Evolutionary conservation across 1,140 invertebrate species (phyloP).

Genomic region (Megalopta genalis): DNA sequence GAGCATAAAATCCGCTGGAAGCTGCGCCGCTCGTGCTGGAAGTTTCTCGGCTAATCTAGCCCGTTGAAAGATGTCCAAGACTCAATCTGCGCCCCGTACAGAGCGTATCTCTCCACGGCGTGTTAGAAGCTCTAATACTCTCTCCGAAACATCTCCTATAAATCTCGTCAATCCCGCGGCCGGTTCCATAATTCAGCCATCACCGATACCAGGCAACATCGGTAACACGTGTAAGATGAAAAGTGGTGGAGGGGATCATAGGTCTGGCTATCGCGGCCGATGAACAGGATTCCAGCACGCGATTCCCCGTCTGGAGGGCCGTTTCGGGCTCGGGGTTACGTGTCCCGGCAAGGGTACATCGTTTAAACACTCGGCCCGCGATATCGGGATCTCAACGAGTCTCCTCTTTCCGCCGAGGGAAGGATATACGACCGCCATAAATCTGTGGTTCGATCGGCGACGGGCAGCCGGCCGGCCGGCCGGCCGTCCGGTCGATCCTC

Average conservation of each 20-base stretch:
- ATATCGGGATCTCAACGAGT: constrained; percentile 9
- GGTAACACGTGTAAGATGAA: constrained; percentile 41
- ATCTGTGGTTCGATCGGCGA: constrained; percentile 62
- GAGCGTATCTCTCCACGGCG: neutral
- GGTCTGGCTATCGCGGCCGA: constrained; percentile 3
- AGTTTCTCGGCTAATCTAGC: no score
- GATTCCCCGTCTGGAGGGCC: constrained; percentile 10
- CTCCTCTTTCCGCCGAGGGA: constrained; percentile 37
- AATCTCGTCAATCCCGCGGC: neutral
- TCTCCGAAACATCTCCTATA: neutral
- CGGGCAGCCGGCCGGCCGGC: constrained; percentile 14
- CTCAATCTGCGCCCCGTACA: no score
- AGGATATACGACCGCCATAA: constrained; percentile 61
- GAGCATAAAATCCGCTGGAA: no score
- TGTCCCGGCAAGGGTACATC: constrained; percentile 24
- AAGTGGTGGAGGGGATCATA: constrained; percentile 31
- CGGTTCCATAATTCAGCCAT: constrained; percentile 32
- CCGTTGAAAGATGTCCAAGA: no score
- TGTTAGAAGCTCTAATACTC: neutral
- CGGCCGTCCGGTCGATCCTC: constrained; percentile 24
- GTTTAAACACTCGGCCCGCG: constrained; percentile 32
- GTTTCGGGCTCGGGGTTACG: constrained; percentile 36
- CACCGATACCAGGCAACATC: constrained; percentile 25
- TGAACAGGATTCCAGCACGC: constrained; percentile 42
- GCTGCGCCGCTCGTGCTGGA: no score